Evolutionary conservation across 2,888 invertebrate genomes (phyloP), one percentile per base, ranked within the genome.

Genomic region (Stenchaetothrips biformis): DNA sequence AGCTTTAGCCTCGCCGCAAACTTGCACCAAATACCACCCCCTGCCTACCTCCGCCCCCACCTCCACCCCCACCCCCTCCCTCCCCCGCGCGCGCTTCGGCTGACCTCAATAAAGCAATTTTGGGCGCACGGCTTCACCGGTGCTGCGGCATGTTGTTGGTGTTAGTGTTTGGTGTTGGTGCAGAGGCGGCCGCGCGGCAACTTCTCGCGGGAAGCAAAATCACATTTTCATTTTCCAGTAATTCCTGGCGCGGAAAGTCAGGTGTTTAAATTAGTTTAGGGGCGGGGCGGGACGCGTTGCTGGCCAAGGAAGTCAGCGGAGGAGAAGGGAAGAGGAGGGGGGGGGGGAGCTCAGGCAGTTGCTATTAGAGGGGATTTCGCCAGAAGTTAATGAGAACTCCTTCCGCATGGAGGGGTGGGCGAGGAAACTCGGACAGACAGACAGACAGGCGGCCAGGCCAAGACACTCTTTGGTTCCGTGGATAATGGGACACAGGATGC

Each of bases 321-420:
- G 53, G 11, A 11, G 49, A 11, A 4, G 67, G 21, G 67, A 21
- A 21, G 21, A 9, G 21, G 67, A 25, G 25, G 25, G 67, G 67
- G 67, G 11, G 25, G 59, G 18, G 59, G 6, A 13, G 59, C 59
- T 59, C 59, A 25, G 21, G 25, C 67, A 74, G 67, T 74, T 25
- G 67, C 67, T 74, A 74, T 74, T 74, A 74, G 67, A 21, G 67
- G 11, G 67, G 67, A 74, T 74, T 74, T 25, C 67, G 25, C 67
- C 67, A 74, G 67, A 74, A 74, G 67, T 74, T 74, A 74, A 74
- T 74, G 67, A 74, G 67, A 74, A 74, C 67, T 25, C 67, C 67
- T 74, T 74, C 25, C 67, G 25, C 13, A 21, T n/a, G 67, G 18
- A 67, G 67, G 21, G 67, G 9, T 7, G 18, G 67, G 62, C 13